Percentiles rank a stretch among this genome's conserved stretches.
Evolutionary conservation across 2,888 invertebrate species (phyloP).

Genomic region (Atethmia centrago): DNA sequence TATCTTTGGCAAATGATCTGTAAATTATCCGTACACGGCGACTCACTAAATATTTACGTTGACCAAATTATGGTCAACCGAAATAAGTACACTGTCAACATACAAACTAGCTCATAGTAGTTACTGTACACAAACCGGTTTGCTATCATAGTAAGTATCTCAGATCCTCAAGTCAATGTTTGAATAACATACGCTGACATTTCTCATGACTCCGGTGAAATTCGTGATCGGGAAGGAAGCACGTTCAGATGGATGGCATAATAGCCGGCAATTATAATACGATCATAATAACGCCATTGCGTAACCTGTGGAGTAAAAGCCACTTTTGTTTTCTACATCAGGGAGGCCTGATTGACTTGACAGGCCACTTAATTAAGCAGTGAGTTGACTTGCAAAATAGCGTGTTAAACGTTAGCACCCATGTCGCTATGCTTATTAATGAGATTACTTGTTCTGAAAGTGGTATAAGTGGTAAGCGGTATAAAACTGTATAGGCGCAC

Average conservation of each 20-base stretch:
- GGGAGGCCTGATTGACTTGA: conserved; percentile 75
- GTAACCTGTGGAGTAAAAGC: conserved; percentile 68
- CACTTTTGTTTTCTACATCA: conserved; percentile 75
- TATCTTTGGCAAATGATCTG: conserved; percentile 77
- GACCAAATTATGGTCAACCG: conserved; percentile 76
- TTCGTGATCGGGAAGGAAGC: conserved; percentile 83
- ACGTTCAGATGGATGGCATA: conserved; percentile 76
- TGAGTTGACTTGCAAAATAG: conserved; percentile 79
- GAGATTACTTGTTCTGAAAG: conserved; percentile 77
- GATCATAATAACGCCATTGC: conserved; percentile 78
- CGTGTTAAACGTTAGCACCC: conserved; percentile 72
- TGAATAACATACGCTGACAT: conserved; percentile 79
- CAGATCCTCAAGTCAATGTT: conserved; percentile 66
- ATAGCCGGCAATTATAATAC: conserved; percentile 80
- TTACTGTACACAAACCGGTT: conserved; percentile 75
- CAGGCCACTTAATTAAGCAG: conserved; percentile 78
- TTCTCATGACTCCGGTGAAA: conserved; percentile 82
- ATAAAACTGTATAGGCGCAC: conserved; percentile 54
- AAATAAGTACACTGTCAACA: conserved; percentile 78
- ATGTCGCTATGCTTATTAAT: conserved; percentile 75
- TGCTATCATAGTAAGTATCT: conserved; percentile 73
- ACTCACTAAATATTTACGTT: conserved; percentile 79
- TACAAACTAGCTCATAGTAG: conserved; percentile 68
- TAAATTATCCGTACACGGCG: conserved; percentile 76
- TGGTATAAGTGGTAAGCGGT: conserved; percentile 64